These are phyloP conservation scores for Baccha elongata DNA, from an alignment of 2,888 invertebrate genomes.

Conservation along the genomic window DNA sequence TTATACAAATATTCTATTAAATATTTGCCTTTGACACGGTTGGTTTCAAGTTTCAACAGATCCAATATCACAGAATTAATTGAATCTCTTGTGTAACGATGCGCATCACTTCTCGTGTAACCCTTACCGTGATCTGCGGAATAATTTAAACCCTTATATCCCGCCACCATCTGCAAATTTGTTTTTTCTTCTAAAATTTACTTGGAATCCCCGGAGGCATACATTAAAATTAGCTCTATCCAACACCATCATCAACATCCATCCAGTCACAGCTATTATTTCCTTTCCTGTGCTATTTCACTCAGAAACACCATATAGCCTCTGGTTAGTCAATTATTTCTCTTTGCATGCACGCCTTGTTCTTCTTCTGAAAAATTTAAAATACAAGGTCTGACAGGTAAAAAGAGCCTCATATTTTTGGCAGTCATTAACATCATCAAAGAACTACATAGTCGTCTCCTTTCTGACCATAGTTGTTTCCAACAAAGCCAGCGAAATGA, in stretches of 20 bases:
- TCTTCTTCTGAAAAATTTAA: constrained; percentile 3
- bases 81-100: no score
- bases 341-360: constrained; percentile 5
- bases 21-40: no score
- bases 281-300: background rate
- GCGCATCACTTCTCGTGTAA: no score
- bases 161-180: background rate
- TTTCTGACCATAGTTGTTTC: background rate
- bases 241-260: background rate
- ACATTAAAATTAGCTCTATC: constrained; percentile 10
- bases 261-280: background rate
- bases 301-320: constrained; percentile 17
- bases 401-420: constrained; percentile 13
- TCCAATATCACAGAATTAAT: no score
- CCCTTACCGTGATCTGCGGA: no score
- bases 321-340: constrained; percentile 15
- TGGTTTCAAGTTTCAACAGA: no score
- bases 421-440: constrained; percentile 3
- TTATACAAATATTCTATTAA: no score
- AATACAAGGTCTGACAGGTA: constrained; percentile 7
- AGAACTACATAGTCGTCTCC: background rate
- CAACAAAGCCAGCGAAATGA: background rate
- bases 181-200: background rate
- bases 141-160: no score
- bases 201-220: background rate